Base-by-base conservation (phyloP, 2,888 invertebrate genomes). In the Drosophila bunnanda region DNA sequence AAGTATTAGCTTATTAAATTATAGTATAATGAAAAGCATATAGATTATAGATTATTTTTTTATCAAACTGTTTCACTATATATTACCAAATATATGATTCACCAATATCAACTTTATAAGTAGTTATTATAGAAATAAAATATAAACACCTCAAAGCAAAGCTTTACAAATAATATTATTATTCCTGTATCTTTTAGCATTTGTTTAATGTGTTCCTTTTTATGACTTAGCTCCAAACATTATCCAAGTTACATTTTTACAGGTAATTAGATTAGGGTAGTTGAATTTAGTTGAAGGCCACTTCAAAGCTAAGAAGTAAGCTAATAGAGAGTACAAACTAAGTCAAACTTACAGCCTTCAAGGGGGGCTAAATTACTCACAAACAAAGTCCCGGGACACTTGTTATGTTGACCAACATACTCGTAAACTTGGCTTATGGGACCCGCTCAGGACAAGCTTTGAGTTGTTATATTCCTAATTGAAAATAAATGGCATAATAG, bases 381-480 rank as follows among this genome's bases (percentile, higher is more conserved):
- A 77, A 85, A 82, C 71, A 71, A 82, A 72, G 70, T 48, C n/a
- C 56, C 61, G 48, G 71, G 68, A 59, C 61, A 56, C 54, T 69
- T 70, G 67, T 46, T 28, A 44, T 15, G 46, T 62, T 57, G 56
- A 28, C 56, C 52, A 57, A 53, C 22, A 39, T 38, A 32, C 50
- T 50, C 20, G 50, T 50, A 39, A 65, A 67, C 54, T 60, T 36
- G 55, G 67, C 77, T 77, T 75, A 74, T 64, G 48, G 48, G 62
- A 50, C 75, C 39, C 30, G 48, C 46, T 43, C 22, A n/a, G 15
- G 12, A 38, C 12, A 39, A 53, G 53, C 53, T 53, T 53, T 44
- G n/a, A 39, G 46, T 48, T 48, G 56, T 34, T 60, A 75, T 74
- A 69, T 66, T 65, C 48, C 43, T 76, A 83, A 88, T 82, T 86